Evolutionary conservation across 2,113 vertebrate genomes (phyloP).

Genomic region (Dryoscopus gambensis): DNA sequence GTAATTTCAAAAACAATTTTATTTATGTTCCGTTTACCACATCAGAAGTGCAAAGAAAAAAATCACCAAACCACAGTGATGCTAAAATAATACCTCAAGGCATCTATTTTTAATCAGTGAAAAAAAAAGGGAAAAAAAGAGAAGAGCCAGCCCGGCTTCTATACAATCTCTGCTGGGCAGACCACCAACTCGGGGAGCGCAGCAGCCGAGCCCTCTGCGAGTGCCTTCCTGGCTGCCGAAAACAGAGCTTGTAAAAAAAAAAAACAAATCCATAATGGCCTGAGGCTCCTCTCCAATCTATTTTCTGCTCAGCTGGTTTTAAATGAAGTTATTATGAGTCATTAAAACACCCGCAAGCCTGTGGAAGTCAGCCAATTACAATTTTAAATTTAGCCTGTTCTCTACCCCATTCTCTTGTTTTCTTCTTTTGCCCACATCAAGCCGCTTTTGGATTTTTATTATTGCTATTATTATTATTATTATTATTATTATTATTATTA

Average conservation of each 20-base stretch:
- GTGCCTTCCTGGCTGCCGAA: too few relatives aligned
- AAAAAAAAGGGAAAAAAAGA: not conserved
- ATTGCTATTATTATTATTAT: conserved; percentile 41
- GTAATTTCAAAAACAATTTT: conserved; percentile 82
- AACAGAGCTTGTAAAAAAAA: conserved; percentile 75
- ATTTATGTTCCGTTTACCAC: conserved; percentile 81
- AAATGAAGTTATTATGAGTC: conserved; percentile 99
- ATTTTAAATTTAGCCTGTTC: conserved; percentile 99
- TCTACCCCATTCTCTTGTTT: conserved; percentile 81
- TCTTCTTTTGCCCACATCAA: conserved; percentile 77
- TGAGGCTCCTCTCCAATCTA: conserved; percentile 99
- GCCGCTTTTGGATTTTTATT: conserved; percentile 29
- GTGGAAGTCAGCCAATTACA: conserved; percentile 99
- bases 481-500: conserved; percentile 27
- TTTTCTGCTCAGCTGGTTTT: conserved; percentile 99
- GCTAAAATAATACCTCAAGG: conserved; percentile 80
- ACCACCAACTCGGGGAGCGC: conserved; percentile 65
- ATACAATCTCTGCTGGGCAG: conserved; percentile 71
- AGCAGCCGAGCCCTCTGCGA: conserved; percentile 67
- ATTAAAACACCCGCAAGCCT: conserved; percentile 99
- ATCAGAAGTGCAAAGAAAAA: conserved; percentile 71
- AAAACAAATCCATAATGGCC: conserved; percentile 94
- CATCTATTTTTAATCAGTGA: conserved; percentile 77
- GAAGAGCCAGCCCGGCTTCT: conserved; percentile 15
- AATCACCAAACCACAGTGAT: conserved; percentile 51